These are phyloP conservation scores for Pseudomyrmex pallidus DNA, from an alignment of 1,140 invertebrate genomes.

Conservation along the genomic window DNA sequence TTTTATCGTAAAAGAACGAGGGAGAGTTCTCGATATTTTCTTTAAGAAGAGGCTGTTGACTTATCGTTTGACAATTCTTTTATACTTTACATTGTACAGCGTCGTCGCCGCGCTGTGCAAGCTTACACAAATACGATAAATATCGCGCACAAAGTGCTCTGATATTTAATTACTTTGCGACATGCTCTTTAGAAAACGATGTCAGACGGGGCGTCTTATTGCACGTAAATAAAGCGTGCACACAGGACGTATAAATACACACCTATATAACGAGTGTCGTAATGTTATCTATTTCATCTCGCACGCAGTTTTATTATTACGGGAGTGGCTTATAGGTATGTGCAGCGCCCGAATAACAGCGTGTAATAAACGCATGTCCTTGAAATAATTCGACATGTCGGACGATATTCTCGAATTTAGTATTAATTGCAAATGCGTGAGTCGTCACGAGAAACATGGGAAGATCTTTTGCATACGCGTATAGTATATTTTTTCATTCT, in stretches of 20 bases:
- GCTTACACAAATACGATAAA: neutral
- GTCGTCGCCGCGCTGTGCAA: neutral
- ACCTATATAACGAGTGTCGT: neutral
- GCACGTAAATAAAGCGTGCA: constrained; percentile 9
- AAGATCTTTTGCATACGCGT: neutral
- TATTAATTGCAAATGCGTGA: too few species aligned
- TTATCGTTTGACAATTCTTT: neutral
- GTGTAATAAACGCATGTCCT: neutral
- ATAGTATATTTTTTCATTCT: neutral
- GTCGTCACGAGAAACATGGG: too few species aligned
- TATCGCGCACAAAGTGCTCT: neutral
- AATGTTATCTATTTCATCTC: neutral
- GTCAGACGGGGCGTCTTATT: neutral
- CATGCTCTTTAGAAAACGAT: constrained; percentile 31
- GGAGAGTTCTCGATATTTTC: too few species aligned
- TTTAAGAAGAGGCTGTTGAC: too few species aligned
- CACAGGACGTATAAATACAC: too few species aligned
- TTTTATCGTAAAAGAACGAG: too few species aligned
- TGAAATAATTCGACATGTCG: neutral
- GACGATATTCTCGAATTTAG: neutral
- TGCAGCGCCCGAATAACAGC: neutral
- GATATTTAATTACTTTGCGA: constrained; percentile 20
- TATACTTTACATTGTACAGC: neutral
- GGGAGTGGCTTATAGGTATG: neutral
- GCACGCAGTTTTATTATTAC: neutral